Evolutionary conservation across 2,113 vertebrate species (phyloP).

Genomic region (Lontra canadensis): DNA sequence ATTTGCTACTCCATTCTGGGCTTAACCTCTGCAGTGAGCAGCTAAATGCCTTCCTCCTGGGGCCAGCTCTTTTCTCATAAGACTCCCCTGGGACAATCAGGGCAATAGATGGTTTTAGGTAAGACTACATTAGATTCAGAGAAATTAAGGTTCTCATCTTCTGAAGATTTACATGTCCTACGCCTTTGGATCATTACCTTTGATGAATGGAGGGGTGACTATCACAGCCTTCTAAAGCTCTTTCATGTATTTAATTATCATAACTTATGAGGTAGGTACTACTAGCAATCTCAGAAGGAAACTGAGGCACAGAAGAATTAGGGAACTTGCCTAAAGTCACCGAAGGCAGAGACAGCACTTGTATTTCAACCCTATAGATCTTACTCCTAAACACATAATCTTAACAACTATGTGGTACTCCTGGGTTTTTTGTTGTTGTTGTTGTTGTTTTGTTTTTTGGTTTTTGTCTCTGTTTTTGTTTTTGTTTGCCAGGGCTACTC

Average conservation of each 20-base stretch:
- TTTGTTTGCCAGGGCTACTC: neutral
- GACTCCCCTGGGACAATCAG: neutral
- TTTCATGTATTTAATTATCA: neutral
- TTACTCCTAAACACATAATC: neutral
- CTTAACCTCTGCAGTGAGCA: neutral
- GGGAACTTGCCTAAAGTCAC: neutral
- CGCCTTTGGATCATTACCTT: neutral
- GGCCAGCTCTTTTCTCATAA: neutral
- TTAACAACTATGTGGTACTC: neutral
- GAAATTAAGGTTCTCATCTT: neutral
- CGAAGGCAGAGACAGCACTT: neutral
- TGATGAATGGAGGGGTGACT: neutral
- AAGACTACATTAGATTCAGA: neutral
- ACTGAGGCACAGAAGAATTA: neutral
- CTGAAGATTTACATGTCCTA: neutral
- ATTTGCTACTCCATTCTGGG: neutral
- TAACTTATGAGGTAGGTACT: neutral
- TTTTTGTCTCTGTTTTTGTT: neutral
- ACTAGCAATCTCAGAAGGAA: neutral
- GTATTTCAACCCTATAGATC: neutral
- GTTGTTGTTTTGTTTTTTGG: too few species aligned
- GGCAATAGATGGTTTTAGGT: neutral
- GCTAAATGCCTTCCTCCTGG: neutral
- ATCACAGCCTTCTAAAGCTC: neutral
- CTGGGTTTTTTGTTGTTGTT: neutral